phyloP scores from a whole-genome alignment of 2,888 invertebrate species.

The Cryptosula pallasiana region DNA sequence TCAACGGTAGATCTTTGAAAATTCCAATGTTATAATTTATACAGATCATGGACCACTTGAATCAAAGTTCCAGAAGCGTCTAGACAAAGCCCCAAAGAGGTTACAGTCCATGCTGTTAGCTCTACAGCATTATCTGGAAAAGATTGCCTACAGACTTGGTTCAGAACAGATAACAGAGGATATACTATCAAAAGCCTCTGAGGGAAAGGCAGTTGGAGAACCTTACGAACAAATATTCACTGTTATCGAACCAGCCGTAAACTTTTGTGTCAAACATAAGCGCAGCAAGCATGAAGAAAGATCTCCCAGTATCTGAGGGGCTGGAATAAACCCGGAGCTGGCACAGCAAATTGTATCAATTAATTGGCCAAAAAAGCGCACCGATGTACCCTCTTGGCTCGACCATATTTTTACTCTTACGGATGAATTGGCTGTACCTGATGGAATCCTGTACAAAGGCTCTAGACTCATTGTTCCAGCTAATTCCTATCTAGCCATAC shows the following conservation, averaged over 20 bases:
- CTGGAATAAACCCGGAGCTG: too few relatives aligned
- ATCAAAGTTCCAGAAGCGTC: neutral
- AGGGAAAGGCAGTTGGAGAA: neutral
- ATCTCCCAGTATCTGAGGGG: neutral
- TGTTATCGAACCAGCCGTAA: too few relatives aligned
- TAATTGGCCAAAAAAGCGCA: too few relatives aligned
- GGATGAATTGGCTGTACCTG: neutral
- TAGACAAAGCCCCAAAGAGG: neutral
- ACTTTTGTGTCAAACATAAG: too few relatives aligned
- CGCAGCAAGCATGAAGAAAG: neutral
- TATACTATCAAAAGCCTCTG: neutral
- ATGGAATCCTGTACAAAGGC: neutral
- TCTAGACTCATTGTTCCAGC: neutral
- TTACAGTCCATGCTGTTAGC: neutral
- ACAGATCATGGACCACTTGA: neutral
- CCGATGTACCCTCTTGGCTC: too few relatives aligned
- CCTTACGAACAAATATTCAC: too few relatives aligned
- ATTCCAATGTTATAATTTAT: neutral
- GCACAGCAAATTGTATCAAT: too few relatives aligned
- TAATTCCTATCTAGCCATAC: neutral
- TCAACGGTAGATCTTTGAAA: neutral
- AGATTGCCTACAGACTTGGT: neutral
- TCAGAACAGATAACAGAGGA: neutral
- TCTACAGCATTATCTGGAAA: neutral
- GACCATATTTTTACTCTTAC: neutral